Evolutionary conservation across 2,888 invertebrate genomes (phyloP), one percentile per base, ranked within the genome.

Genomic region (Cephus nigrinus): DNA sequence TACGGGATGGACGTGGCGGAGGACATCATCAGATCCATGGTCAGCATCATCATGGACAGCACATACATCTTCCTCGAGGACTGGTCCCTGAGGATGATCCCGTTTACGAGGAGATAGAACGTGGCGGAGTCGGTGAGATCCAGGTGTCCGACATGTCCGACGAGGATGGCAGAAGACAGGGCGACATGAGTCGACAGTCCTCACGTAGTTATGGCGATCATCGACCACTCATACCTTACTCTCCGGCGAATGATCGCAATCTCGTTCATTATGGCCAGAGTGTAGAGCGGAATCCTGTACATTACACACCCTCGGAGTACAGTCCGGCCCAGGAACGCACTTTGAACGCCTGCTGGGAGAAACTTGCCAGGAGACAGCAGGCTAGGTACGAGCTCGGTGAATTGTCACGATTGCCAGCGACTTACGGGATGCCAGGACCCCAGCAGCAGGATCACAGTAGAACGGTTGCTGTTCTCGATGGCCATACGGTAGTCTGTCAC

Each of bases 401-500:
- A 69, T 81, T 89, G 78, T 87, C 88, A 11, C 86, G 90, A 74
- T 81, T 89, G 36, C 86, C 87, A 4, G 71, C 69, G 11, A 85
- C 82, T 75, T 89, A 90, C 82, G 89, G 87, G 4, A 81, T 88
- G 32, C 86, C 88, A 30, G 55, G 55, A 55, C 23, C 55, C 9
- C 85, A 85, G 15, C 88, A 87, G 74, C 90, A 88, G 80, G 91
- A 91, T 76, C 91, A 90, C 82, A 90, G 90, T 80, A 86, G 91
- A 79, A 90, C 91, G 35, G 95, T 97, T 36, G 97, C 97, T 23
- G 97, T 97, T 81, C 92, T 97, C 76, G 96, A 97, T 89, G 97
- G 97, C 73, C 95, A 95, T 88, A 97, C 97, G 80, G 97, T 97
- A 79, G 96, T 97, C 79, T 97, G 97, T 91, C 97, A 97, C 90